Percentiles rank a stretch among this genome's conserved stretches.
Evolutionary conservation across 2,888 invertebrate genomes (phyloP).

Genomic region (Drosophila kuntzei): DNA sequence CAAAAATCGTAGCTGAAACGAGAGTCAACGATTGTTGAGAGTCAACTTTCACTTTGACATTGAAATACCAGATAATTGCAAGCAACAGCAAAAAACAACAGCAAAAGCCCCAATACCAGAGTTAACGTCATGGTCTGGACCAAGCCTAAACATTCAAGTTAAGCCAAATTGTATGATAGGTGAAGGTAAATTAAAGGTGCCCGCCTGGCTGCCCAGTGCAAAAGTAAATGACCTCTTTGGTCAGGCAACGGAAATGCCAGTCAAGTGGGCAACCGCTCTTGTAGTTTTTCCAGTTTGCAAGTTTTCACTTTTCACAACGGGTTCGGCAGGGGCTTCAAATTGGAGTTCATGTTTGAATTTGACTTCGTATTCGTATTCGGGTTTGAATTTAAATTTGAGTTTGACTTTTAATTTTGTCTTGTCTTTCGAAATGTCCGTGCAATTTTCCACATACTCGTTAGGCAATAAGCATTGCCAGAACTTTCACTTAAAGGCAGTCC

Average conservation of each 20-base stretch:
- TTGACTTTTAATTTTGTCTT: slow-evolving; percentile 4
- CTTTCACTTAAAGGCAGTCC: slow-evolving; percentile 60
- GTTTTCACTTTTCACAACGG: slow-evolving; percentile 78
- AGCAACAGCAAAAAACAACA: no score
- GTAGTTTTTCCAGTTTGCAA: slow-evolving; percentile 75
- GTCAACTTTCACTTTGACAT: slow-evolving; percentile 85
- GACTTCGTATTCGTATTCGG: neutral
- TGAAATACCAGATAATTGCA: slow-evolving; percentile 81
- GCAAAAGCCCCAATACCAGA: slow-evolving; percentile 21
- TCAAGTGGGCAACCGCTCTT: slow-evolving; percentile 38
- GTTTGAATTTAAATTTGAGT: slow-evolving; percentile 3
- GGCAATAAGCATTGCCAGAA: slow-evolving; percentile 46
- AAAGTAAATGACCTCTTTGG: slow-evolving; percentile 74
- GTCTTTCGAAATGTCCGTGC: slow-evolving; percentile 44
- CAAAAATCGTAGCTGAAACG: slow-evolving; percentile 47
- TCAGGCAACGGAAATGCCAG: slow-evolving; percentile 59
- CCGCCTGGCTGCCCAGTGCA: slow-evolving; percentile 43
- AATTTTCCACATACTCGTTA: slow-evolving; percentile 56
- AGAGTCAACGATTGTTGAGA: slow-evolving; percentile 50
- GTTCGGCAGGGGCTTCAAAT: slow-evolving; percentile 41
- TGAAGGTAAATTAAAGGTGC: slow-evolving; percentile 61
- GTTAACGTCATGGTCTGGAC: slow-evolving; percentile 31
- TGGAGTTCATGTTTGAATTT: slow-evolving; percentile 11
- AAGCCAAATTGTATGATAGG: slow-evolving; percentile 51
- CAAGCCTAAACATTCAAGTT: slow-evolving; percentile 24